Percentiles rank a stretch among this genome's conserved stretches.
Evolutionary conservation across 1,140 invertebrate species (phyloP).

Genomic region (Leguminivora glycinivorella): DNA sequence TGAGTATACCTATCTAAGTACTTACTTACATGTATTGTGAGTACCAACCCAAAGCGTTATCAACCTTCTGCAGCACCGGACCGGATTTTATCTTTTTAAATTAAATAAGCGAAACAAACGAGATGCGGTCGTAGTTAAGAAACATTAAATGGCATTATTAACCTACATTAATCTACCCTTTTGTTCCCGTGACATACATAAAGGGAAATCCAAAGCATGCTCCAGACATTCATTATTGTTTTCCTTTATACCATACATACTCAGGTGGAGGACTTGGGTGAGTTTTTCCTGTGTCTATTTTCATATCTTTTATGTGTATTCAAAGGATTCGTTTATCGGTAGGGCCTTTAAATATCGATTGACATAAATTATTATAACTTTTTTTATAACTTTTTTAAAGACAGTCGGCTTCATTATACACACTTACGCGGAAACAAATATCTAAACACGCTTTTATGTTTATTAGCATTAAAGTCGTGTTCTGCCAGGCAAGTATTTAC

Average conservation of each 20-base stretch:
- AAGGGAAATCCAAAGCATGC: not conserved
- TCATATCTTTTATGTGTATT: no score
- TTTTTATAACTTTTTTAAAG: no score
- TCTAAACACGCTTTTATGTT: no score
- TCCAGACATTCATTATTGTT: not conserved
- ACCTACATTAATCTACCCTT: not conserved
- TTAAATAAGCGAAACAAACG: not conserved
- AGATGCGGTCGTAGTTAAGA: not conserved
- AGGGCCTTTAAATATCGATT: no score
- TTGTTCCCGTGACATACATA: conserved; percentile 1
- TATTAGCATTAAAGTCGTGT: no score
- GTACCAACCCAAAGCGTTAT: not conserved
- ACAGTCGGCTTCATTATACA: no score
- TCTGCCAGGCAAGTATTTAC: no score
- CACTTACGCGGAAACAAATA: no score
- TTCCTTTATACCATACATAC: not conserved
- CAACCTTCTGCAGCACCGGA: not conserved
- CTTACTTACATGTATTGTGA: not conserved
- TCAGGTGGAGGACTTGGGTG: no score
- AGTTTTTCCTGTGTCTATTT: no score
- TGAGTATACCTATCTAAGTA: not conserved
- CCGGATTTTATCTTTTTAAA: not conserved
- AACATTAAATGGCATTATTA: not conserved
- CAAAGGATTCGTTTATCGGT: no score
- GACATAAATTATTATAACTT: no score